Percentiles rank a stretch among this genome's conserved stretches.
Evolutionary conservation across 2,113 vertebrate genomes (phyloP).

Genomic region (Xiphophorus maculatus): DNA sequence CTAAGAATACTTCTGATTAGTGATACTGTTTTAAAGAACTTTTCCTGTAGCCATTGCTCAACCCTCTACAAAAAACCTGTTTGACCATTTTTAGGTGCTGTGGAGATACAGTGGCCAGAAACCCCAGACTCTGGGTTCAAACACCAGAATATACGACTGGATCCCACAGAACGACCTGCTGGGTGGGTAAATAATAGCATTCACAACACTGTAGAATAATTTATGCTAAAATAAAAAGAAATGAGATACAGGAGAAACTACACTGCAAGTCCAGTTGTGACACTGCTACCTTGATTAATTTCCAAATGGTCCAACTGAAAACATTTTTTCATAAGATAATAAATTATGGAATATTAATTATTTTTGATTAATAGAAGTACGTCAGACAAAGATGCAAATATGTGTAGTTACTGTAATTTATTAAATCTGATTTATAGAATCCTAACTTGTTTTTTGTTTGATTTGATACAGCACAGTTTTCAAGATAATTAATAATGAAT

Average conservation of each 20-base stretch:
- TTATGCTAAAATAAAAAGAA: no score
- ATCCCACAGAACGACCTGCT: slow-evolving; percentile 90
- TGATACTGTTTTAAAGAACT: no score
- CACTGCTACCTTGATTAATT: no score
- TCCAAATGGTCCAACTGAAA: background rate
- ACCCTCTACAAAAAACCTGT: background rate
- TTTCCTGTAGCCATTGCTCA: no score
- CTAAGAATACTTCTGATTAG: no score
- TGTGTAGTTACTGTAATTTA: no score
- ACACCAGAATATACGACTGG: slow-evolving; percentile 85
- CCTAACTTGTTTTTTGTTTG: no score
- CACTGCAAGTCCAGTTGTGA: background rate
- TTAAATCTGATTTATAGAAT: no score
- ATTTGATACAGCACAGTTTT: background rate
- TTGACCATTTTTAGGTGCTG: slow-evolving; percentile 78
- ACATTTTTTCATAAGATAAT: background rate
- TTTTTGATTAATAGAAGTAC: no score
- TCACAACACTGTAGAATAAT: background rate
- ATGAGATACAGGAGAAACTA: background rate
- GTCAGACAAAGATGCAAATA: no score
- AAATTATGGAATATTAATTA: no score
- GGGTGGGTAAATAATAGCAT: slow-evolving; percentile 69
- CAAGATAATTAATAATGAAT: background rate
- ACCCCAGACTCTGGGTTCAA: slow-evolving; percentile 81
- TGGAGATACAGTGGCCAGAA: slow-evolving; percentile 86